Evolutionary conservation across 2,888 invertebrate species (phyloP).

Genomic region (Rhodophaea formosa): DNA sequence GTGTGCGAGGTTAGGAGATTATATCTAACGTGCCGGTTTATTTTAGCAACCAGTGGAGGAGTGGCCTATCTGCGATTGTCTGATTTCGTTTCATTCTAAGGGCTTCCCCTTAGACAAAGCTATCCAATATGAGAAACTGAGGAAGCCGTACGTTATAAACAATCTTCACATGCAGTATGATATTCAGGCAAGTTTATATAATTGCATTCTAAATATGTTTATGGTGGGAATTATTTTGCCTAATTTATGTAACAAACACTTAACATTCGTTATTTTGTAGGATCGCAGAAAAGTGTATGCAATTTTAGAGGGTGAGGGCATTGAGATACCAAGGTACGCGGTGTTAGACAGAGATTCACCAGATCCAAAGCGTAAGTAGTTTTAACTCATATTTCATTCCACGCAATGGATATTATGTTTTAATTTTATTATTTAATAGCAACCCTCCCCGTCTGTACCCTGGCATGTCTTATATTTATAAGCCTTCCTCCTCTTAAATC

Average conservation of each 20-base stretch:
- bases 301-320: slow-evolving; percentile 95
- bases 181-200: slow-evolving; percentile 91
- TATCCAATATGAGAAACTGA: slow-evolving; percentile 95
- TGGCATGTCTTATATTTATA: too few species aligned
- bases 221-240: neutral
- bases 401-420: neutral
- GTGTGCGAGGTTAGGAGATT: neutral
- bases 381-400: neutral
- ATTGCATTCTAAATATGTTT: neutral
- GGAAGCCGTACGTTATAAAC: slow-evolving; percentile 98
- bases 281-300: slow-evolving; percentile 97
- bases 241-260: neutral
- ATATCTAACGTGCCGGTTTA: slow-evolving; percentile 15
- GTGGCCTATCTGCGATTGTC: slow-evolving; percentile 98
- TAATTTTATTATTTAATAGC: too few species aligned
- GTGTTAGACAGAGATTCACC: slow-evolving; percentile 96
- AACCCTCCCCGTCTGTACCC: too few species aligned
- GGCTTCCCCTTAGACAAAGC: slow-evolving; percentile 99
- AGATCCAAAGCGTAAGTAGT: slow-evolving; percentile 91
- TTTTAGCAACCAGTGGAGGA: slow-evolving; percentile 94
- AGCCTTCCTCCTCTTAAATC: too few species aligned
- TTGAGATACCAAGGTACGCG: slow-evolving; percentile 98
- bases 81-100: slow-evolving; percentile 98
- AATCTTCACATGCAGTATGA: slow-evolving; percentile 99
- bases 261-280: slow-evolving; percentile 58